phyloP scores from a whole-genome alignment of 2,113 vertebrate genomes.

The Dromas ardeola region DNA sequence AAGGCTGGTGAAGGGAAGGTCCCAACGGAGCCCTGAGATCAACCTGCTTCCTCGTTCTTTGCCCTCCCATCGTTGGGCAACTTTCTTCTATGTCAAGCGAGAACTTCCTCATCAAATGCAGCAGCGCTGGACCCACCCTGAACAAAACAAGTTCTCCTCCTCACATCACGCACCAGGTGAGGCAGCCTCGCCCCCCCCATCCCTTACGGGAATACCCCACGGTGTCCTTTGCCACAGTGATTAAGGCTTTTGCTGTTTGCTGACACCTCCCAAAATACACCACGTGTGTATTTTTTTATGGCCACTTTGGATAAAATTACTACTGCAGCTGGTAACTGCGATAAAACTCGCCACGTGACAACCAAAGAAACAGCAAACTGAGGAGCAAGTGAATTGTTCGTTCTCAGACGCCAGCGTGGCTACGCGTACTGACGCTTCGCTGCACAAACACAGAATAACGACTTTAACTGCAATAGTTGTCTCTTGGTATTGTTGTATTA shows the following conservation, averaged over 20 bases:
- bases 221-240: accelerated
- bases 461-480: background rate
- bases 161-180: accelerated
- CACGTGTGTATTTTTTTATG: background rate
- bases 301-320: background rate
- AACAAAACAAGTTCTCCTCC: background rate
- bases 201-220: accelerated
- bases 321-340: background rate
- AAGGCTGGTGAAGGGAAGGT: background rate
- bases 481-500: background rate
- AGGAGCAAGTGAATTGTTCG: background rate
- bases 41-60: slow-evolving; percentile 7
- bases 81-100: background rate
- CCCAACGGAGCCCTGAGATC: background rate
- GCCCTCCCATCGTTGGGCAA: background rate
- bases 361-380: background rate
- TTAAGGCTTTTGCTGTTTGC: background rate
- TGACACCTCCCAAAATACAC: background rate
- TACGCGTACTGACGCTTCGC: accelerated
- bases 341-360: background rate
- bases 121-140: background rate
- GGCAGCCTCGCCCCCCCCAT: background rate
- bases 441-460: background rate
- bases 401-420: background rate
- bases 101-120: background rate